Conservation (phyloP, 2,113 vertebrate genomes). For the Tor tambroides region DNA sequence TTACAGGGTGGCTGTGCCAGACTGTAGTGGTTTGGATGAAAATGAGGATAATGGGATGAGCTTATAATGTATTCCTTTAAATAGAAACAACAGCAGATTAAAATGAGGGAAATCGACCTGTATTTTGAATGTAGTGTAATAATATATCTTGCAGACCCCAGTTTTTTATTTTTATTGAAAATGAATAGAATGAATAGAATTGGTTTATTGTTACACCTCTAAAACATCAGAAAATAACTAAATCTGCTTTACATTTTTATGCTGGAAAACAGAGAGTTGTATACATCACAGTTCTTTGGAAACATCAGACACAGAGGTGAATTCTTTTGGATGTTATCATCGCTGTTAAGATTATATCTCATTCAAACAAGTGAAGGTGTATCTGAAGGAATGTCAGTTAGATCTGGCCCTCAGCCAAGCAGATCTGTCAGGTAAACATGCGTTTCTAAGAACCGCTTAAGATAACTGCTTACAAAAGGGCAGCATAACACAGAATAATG, state of each 20-base stretch:
- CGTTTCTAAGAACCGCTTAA: neutral
- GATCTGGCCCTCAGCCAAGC: neutral
- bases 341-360: neutral
- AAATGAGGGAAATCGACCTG: neutral
- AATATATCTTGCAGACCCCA: too few species aligned
- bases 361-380: neutral
- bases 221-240: neutral
- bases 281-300: neutral
- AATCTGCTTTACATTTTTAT: neutral
- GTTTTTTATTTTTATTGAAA: neutral
- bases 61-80: neutral
- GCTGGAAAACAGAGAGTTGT: neutral
- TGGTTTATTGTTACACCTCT: neutral
- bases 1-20: neutral
- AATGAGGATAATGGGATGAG: neutral
- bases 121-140: neutral
- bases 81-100: neutral
- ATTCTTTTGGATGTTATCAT: neutral
- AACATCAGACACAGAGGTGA: neutral
- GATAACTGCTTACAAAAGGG: neutral
- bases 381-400: neutral
- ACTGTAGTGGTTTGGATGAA: slow-evolving; percentile 2
- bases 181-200: neutral
- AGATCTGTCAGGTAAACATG: neutral
- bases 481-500: neutral